Evolutionary conservation across 1,140 invertebrate genomes (phyloP).

Genomic region (Lethrus apterus): DNA sequence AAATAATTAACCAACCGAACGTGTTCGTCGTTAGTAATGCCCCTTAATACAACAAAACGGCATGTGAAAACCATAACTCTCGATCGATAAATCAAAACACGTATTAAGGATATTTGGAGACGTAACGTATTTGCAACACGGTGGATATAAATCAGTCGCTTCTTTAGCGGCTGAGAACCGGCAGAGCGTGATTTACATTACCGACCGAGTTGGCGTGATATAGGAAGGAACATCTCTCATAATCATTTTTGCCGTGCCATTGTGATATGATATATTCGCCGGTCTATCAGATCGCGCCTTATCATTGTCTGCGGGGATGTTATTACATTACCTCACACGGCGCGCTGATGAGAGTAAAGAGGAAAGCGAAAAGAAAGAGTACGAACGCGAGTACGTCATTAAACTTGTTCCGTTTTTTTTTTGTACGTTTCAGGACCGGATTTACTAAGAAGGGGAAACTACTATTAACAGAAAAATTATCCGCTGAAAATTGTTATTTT

Average conservation of each 20-base stretch:
- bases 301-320: constrained; percentile 33
- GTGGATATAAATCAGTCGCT: constrained; percentile 33
- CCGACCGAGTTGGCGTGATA: constrained; percentile 31
- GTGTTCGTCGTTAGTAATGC: too few species aligned
- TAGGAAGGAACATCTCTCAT: constrained; percentile 39
- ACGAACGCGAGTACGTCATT: not conserved
- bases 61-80: too few species aligned
- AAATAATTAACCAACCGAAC: too few species aligned
- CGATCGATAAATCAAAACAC: too few species aligned
- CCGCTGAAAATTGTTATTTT: too few species aligned
- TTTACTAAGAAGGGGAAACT: too few species aligned
- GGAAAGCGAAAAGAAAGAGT: constrained; percentile 1
- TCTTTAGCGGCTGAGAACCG: constrained; percentile 33
- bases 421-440: too few species aligned
- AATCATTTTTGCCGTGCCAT: constrained; percentile 38
- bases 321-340: constrained; percentile 29
- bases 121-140: constrained; percentile 29
- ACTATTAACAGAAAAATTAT: too few species aligned
- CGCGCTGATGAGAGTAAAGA: constrained; percentile 10
- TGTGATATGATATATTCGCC: constrained; percentile 37
- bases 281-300: constrained; percentile 31
- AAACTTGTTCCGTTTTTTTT: not conserved
- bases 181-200: constrained; percentile 37
- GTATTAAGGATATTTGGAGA: too few species aligned
- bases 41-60: too few species aligned